Percentiles rank a stretch among this genome's conserved stretches.
Evolutionary conservation across 2,888 invertebrate genomes (phyloP).

Genomic region (Aporophyla nigra): DNA sequence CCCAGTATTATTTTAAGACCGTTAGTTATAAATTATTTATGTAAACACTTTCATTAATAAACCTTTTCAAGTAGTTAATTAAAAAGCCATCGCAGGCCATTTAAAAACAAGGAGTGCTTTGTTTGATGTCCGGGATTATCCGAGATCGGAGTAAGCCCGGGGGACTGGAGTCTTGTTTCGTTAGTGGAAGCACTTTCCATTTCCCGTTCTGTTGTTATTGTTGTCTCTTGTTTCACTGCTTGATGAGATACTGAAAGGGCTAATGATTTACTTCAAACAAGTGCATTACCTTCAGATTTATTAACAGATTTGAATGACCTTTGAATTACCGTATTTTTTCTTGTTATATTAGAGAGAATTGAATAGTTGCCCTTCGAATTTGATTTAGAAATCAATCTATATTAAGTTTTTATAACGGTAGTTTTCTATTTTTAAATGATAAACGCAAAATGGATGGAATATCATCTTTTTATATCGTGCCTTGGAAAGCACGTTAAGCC

Average conservation of each 20-base stretch:
- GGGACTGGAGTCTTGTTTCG: conserved; percentile 23
- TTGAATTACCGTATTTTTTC: neutral
- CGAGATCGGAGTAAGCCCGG: neutral
- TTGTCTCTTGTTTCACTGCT: conserved; percentile 9
- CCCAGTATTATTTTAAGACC: too few relatives aligned
- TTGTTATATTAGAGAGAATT: too few relatives aligned
- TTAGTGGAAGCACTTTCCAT: conserved; percentile 2
- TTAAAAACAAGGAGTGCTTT: neutral
- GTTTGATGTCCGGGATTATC: conserved; percentile 30
- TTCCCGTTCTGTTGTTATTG: neutral
- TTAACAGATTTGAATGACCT: neutral
- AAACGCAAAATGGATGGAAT: too few relatives aligned
- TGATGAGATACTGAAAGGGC: neutral
- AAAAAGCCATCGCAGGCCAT: neutral
- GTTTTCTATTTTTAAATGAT: too few relatives aligned
- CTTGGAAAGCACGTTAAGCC: too few relatives aligned
- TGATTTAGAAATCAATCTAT: too few relatives aligned
- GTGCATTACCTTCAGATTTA: neutral
- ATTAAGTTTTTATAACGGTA: too few relatives aligned
- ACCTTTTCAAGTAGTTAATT: neutral
- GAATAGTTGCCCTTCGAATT: too few relatives aligned
- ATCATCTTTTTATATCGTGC: too few relatives aligned
- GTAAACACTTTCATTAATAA: neutral
- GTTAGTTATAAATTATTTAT: too few relatives aligned
- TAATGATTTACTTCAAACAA: neutral